A percentile compares a stretch with the other conserved stretches of the same genome.
These are phyloP conservation scores for Alca torda DNA, from an alignment of 2,797 vertebrate species.

Conservation along the genomic window DNA sequence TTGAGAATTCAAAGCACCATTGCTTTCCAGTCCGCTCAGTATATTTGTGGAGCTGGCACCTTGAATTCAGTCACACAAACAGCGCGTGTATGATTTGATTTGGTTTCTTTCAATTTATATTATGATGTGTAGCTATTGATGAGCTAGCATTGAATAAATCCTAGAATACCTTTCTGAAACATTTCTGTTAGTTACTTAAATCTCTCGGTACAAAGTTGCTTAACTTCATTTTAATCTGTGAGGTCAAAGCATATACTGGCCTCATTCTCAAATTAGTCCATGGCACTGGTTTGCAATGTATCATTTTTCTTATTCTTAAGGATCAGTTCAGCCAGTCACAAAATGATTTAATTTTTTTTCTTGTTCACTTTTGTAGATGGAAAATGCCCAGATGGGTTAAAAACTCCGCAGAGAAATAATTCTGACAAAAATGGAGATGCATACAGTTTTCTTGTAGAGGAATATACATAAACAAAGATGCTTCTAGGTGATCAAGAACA, in stretches of 20 bases:
- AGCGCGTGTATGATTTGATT: rapidly evolving
- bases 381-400: neutral
- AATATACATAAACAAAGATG: slow-evolving; percentile 13
- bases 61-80: rapidly evolving
- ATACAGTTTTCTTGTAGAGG: neutral
- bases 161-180: neutral
- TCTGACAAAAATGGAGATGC: neutral
- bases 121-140: rapidly evolving
- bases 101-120: neutral
- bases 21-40: neutral
- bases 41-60: rapidly evolving
- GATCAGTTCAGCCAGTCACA: neutral
- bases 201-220: neutral
- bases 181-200: neutral
- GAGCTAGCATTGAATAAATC: too few relatives aligned
- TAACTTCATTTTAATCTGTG: neutral
- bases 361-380: slow-evolving; percentile 48
- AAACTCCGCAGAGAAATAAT: neutral
- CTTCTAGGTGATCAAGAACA: slow-evolving; percentile 44
- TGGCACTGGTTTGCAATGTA: rapidly evolving
- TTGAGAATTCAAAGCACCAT: neutral
- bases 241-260: neutral
- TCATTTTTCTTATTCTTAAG: neutral
- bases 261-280: neutral
- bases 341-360: neutral